Base-by-base conservation (phyloP, 35 echinoderm and acorn worm species). In the Stichopus chloronotus region DNA sequence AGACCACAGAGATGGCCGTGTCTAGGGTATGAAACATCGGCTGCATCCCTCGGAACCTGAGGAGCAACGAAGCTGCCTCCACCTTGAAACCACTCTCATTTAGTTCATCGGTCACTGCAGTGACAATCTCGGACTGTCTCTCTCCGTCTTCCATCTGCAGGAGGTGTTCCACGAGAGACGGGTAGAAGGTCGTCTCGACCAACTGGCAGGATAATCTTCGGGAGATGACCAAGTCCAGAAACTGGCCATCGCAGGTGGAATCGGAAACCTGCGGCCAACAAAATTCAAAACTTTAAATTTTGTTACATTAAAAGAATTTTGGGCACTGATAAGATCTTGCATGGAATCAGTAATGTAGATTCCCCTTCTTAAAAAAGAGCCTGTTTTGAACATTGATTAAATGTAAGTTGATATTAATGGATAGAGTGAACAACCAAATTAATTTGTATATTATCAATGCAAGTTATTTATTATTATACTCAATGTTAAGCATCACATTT, bases 21-120 rank as follows among this genome's bases (percentile, higher is more conserved):
- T 98, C 94, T 20, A 98, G 63, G 12, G 96, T 98, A 19, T 92
- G 77, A 16, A 98, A 76, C 92, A 94, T 88, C 8, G 88, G 92
- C 30, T 98, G 88, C 17, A 89, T 92, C 55, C 92, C 93, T 77
- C 86, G 90, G 92, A 87, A 87, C 58, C 60, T 77, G 54, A 98
- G 60, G 74, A 95, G 87, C 57, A 98, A 74, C 8, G 96, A 72
- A 52, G 91, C 92, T 12, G 91, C 96, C 79, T 95, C 96, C 7
- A 92, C 88, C 55, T 98, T 92, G 56, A 78, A 93, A 22, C 94
- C 96, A 87, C 89, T 81, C 74, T 88, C 24, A 52, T 76, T 92
- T 10, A 98, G 92, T 79, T 98, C 93, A 13, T 86, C 72, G 22
- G 92, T 92, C 57, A 95, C 71, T 12, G 55, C 55, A 54, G 59